Conservation (phyloP, 1,140 invertebrate species). For the Drosophila mojavensis region DNA sequence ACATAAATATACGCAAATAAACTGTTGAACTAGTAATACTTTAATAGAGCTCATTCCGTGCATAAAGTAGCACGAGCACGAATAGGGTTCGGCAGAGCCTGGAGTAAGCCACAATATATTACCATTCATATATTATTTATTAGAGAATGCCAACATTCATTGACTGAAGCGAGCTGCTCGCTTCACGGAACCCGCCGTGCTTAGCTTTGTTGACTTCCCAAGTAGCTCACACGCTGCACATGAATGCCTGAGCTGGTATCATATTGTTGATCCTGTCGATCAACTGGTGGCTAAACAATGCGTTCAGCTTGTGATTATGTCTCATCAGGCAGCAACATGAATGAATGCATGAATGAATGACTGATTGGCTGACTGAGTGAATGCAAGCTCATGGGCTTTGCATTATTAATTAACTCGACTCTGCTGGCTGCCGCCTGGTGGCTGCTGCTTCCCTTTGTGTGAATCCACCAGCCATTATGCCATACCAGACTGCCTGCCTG, state of each 20-base stretch:
- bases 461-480: constrained; percentile 79
- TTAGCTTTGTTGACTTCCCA: constrained; percentile 45
- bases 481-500: constrained; percentile 69
- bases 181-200: neutral
- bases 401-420: constrained; percentile 71
- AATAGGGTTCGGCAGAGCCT: constrained; percentile 12
- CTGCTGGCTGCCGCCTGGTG: constrained; percentile 22
- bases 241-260: constrained; percentile 20
- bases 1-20: neutral
- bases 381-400: constrained; percentile 61
- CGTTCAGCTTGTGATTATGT: constrained; percentile 37
- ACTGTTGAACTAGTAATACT: constrained; percentile 30
- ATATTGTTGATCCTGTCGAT: constrained; percentile 63
- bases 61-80: neutral
- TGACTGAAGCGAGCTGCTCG: no score
- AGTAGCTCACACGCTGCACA: constrained; percentile 66
- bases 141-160: no score
- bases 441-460: constrained; percentile 33
- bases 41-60: constrained; percentile 27
- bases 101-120: no score
- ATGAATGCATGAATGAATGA: constrained; percentile 32
- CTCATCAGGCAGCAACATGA: constrained; percentile 18
- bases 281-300: constrained; percentile 25
- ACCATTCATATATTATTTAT: no score
- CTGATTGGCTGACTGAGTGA: constrained; percentile 35